Evolutionary conservation across 1,140 invertebrate species (phyloP).

Genomic region (Polyergus mexicanus): DNA sequence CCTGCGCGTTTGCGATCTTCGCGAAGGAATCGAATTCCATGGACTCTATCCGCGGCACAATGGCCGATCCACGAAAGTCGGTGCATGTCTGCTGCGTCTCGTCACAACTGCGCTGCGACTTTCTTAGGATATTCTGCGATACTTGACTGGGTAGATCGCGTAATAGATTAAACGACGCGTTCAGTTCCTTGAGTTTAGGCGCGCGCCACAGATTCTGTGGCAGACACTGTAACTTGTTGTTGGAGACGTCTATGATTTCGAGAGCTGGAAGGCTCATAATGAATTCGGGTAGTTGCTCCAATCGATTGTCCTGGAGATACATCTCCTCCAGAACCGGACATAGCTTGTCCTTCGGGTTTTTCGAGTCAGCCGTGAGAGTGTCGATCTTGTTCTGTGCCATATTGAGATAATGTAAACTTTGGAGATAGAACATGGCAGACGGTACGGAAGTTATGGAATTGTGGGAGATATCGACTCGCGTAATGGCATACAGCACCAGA

Average conservation of each 20-base stretch:
- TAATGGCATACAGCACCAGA: constrained; percentile 95
- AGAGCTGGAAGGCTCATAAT: constrained; percentile 94
- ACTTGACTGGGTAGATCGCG: constrained; percentile 91
- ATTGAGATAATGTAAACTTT: constrained; percentile 91
- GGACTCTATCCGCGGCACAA: constrained; percentile 81
- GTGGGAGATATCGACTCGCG: constrained; percentile 96
- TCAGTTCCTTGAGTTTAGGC: constrained; percentile 95
- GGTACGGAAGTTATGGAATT: constrained; percentile 95
- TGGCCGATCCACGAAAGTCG: constrained; percentile 79
- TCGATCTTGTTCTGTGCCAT: constrained; percentile 93
- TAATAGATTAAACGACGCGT: constrained; percentile 96
- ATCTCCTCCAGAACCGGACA: constrained; percentile 95
- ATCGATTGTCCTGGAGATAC: constrained; percentile 95
- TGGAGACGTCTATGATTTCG: constrained; percentile 95
- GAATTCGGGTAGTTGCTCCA: constrained; percentile 93
- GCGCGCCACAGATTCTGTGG: constrained; percentile 96
- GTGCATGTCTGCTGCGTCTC: constrained; percentile 80
- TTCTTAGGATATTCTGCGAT: constrained; percentile 79
- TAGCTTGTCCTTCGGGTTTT: constrained; percentile 87
- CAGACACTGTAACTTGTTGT: constrained; percentile 96
- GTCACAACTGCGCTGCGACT: constrained; percentile 73
- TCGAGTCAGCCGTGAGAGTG: constrained; percentile 79
- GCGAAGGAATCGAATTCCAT: constrained; percentile 84
- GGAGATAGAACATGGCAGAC: constrained; percentile 92
- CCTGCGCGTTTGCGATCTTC: constrained; percentile 83